Evolutionary conservation across 2,113 vertebrate species (phyloP), one percentile per base, ranked within the genome.

Genomic region (Charina bottae): DNA sequence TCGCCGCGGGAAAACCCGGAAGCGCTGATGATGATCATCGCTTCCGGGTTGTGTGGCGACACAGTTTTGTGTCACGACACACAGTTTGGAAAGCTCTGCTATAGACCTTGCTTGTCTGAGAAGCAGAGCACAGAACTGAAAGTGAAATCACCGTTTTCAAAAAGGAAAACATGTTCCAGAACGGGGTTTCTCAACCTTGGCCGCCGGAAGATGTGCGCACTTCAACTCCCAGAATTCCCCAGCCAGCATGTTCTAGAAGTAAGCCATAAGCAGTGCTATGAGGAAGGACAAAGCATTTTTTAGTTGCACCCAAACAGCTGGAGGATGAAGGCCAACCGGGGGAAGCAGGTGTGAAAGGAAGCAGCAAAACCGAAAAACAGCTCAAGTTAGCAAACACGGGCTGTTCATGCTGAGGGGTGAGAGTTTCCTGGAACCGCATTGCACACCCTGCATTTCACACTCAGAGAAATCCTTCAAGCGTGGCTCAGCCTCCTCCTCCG

Each of bases 271-370:
- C 49, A 49, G 49, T 7, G 49, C 21, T 60, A 21, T 6, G 23
- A 15, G 85, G 21, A 3, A 2, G 17, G 26, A 9, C 7, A n/a
- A 9, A 1, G 54, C 53, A 11, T 4, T 19, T 19, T 1, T 0
- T 0, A 17, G 53, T 21, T 4, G 17, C 15, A 3, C 10, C 17
- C 6, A 2, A 33, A 37, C 24, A 46, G 85, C 8, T 10, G 8
- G 54, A 58, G n/a, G 54, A 4, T 0, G 17, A 2, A 87, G n/a
- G 28, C 28, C 33, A 56, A 17, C 28, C 6, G 6, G n/a, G 53
- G 19, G 3, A 33, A 1, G 68, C 54, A 10, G 86, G 11, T 6
- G 21, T 3, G 23, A 42, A 8, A 4, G 56, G 37, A 2, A 7
- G 56, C 33, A 1, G 1, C 3, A 12, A 56, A 83, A 17, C 1